Conservation (phyloP, 2,888 invertebrate genomes). For the Miltochrista miniata region DNA sequence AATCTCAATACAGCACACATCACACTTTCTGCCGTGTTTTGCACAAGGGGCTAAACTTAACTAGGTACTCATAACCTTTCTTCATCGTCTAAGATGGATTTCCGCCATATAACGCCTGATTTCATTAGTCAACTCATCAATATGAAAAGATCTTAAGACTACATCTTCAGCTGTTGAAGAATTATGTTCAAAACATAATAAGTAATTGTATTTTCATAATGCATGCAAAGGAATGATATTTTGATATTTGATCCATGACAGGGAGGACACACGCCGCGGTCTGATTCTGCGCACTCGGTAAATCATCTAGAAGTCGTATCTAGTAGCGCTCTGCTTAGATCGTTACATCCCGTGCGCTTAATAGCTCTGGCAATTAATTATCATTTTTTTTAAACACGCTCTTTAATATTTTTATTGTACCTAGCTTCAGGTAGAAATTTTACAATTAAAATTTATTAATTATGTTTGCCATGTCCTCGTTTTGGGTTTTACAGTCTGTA, state of each 20-base stretch:
- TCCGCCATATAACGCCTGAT: too few relatives aligned
- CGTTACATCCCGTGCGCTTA: conserved; percentile 16
- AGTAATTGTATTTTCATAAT: background rate
- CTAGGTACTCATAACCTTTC: too few relatives aligned
- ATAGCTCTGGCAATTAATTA: conserved; percentile 32
- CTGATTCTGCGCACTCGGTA: conserved; percentile 34
- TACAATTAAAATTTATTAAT: background rate
- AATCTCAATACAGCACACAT: too few relatives aligned
- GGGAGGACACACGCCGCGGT: conserved; percentile 35
- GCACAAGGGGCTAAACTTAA: too few relatives aligned
- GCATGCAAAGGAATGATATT: conserved; percentile 23
- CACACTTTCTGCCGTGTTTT: too few relatives aligned
- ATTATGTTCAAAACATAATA: background rate
- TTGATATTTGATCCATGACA: conserved; percentile 32
- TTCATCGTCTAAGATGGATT: too few relatives aligned
- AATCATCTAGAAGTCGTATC: conserved; percentile 20
- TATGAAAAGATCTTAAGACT: too few relatives aligned
- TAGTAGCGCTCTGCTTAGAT: conserved; percentile 20
- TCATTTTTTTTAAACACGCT: conserved; percentile 2
- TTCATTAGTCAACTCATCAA: background rate
- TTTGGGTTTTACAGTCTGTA: background rate
- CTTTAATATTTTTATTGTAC: background rate
- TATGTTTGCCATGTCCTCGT: background rate
- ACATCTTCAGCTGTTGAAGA: background rate
- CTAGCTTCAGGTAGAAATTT: background rate